A percentile compares a stretch with the other conserved stretches of the same genome.
Conservation (phyloP, 2,888 invertebrate species). For the Homarus gammarus region DNA sequence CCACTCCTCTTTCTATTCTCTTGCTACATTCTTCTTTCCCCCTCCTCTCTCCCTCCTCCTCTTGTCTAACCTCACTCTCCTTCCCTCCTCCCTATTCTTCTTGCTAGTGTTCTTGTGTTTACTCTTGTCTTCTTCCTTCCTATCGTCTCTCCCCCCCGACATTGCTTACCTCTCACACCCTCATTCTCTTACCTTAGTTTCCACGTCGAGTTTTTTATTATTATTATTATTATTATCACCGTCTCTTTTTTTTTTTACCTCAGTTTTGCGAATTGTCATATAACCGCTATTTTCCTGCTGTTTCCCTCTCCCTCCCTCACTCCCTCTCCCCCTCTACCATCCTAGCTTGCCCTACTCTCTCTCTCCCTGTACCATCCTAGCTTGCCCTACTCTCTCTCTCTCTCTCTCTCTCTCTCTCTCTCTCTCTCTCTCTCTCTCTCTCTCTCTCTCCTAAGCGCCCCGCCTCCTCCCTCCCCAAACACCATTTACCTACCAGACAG, state of each 20-base stretch:
- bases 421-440: not conserved
- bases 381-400: not conserved
- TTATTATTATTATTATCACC: too few relatives aligned
- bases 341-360: too few relatives aligned
- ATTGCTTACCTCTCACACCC: not conserved
- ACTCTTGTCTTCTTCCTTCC: not conserved
- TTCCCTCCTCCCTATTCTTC: not conserved
- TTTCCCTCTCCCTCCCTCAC: not conserved
- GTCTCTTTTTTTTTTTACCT: too few relatives aligned
- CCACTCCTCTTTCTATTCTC: not conserved
- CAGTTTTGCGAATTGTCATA: too few relatives aligned
- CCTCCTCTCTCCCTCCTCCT: not conserved
- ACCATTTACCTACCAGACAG: too few relatives aligned
- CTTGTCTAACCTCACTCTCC: too few relatives aligned
- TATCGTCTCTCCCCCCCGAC: not conserved
- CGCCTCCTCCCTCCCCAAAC: not conserved
- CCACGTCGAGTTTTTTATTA: too few relatives aligned
- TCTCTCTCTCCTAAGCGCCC: not conserved
- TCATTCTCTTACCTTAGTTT: too few relatives aligned
- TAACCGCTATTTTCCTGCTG: too few relatives aligned
- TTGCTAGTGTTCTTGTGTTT: too few relatives aligned
- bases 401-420: not conserved
- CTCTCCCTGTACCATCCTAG: too few relatives aligned
- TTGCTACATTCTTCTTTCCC: not conserved
- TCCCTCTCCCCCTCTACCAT: not conserved